Evolutionary conservation across 1,140 invertebrate genomes (phyloP), one percentile per base, ranked within the genome.

Genomic region (Pomacea maculata): DNA sequence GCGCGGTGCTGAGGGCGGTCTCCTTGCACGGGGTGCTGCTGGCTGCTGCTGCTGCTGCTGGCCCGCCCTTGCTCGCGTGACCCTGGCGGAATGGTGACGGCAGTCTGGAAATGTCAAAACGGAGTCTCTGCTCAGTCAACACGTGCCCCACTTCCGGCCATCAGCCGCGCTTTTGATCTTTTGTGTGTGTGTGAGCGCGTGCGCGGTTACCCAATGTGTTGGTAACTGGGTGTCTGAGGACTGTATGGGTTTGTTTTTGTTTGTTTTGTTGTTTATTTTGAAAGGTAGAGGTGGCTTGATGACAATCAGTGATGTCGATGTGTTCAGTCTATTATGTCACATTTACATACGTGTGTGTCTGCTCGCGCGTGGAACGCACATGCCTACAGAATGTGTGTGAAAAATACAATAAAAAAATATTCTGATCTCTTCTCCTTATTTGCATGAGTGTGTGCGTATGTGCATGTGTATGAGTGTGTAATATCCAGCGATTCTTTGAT

Each of bases 71-170:
- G 67, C 67, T n/a, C 6, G n/a, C 11, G 21, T 70, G 67, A n/a
- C 67, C 67, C 29, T 70, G 67, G 11, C 67, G 67, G 67, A 70
- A 70, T 15, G 67, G 67, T 21, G 67, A 70, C 11, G 67, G 67
- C n/a, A 70, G 67, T 70, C 67, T 70, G 67, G 12, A 70, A n/a
- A 70, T 61, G 57, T 61, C 57, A 61, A 61, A 61, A 61, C 15
- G 11, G 57, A 14, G 57, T 61, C 15, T 61, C 15, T 61, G 57
- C 57, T 61, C 57, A 61, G 57, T 61, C 57, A 61, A 61, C 57
- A 17, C 15, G 57, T 17, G 57, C 57, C 11, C 57, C 57, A 61
- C 15, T 61, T 61, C 57, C 57, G 11, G 57, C 57, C 57, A 61
- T 61, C 15, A 61, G 15, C 34, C 34, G 6, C 34, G 34, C 57